Evolutionary conservation across 2,797 vertebrate species (phyloP).

Genomic region (Hydrolagus colliei): DNA sequence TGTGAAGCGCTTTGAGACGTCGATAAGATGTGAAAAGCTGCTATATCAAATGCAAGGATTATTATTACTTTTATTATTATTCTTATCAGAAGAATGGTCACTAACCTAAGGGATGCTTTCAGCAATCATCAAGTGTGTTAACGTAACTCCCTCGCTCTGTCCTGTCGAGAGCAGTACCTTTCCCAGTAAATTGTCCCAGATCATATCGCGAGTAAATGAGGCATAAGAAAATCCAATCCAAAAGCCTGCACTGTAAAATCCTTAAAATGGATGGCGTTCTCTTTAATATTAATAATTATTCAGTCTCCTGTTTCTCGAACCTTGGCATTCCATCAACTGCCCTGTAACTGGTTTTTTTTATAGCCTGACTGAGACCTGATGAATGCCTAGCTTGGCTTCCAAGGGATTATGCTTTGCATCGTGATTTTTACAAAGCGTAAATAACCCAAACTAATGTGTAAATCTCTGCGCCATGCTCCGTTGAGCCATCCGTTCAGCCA

Average conservation of each 20-base stretch:
- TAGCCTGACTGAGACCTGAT: neutral
- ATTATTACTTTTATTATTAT: no score
- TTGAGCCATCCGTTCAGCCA: constrained; percentile 22
- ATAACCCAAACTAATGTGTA: constrained; percentile 16
- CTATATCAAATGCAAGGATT: no score
- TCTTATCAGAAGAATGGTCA: no score
- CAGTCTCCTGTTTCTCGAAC: neutral
- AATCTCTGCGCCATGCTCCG: neutral
- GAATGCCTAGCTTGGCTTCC: neutral
- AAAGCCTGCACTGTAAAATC: neutral
- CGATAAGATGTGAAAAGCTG: no score
- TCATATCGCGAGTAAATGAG: no score
- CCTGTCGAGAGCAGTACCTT: no score
- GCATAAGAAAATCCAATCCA: neutral
- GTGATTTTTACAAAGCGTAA: neutral
- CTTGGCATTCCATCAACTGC: neutral
- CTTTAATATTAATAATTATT: constrained; percentile 1
- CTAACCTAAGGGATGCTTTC: neutral
- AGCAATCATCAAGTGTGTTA: neutral
- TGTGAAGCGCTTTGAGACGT: no score
- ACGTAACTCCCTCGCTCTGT: neutral
- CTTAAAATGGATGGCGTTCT: neutral
- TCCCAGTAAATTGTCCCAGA: no score
- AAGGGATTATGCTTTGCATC: constrained; percentile 20
- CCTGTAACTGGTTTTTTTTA: neutral